A percentile compares a stretch with the other conserved stretches of the same genome.
Conservation (phyloP, 1,140 invertebrate genomes). For the Drosophila hydei region DNA sequence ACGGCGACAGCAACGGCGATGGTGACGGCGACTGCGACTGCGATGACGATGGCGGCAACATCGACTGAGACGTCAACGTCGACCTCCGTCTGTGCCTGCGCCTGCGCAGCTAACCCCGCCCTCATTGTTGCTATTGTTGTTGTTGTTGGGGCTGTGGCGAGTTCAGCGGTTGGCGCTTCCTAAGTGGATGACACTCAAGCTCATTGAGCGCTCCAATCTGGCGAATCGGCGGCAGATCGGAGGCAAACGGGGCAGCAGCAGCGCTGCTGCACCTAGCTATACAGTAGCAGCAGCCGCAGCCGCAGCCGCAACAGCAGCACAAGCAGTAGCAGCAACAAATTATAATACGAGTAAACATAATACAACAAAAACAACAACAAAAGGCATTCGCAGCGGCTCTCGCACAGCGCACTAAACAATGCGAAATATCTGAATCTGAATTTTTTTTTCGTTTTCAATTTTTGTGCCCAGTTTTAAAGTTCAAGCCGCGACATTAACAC, state of each 20-base stretch:
- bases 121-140: conserved; percentile 33
- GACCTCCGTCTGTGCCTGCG: conserved; percentile 59
- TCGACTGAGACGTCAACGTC: conserved; percentile 46
- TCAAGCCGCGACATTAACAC: conserved; percentile 81
- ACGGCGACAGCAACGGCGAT: conserved; percentile 1
- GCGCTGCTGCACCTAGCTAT: conserved; percentile 68
- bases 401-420: conserved; percentile 74
- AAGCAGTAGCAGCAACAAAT: conserved; percentile 45
- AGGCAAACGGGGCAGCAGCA: conserved; percentile 20
- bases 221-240: conserved; percentile 29
- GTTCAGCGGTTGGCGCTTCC: conserved; percentile 81
- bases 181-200: conserved; percentile 82
- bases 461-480: conserved; percentile 75
- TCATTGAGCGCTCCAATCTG: conserved; percentile 76
- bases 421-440: conserved; percentile 67
- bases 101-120: conserved; percentile 36
- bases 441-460: conserved; percentile 69
- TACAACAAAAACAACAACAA: conserved; percentile 58
- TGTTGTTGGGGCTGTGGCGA: conserved; percentile 61
- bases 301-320: conserved; percentile 47
- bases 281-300: conserved; percentile 34
- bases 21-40: conserved; percentile 1
- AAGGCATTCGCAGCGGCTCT: conserved; percentile 34
- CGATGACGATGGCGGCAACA: conserved; percentile 37
- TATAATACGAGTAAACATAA: conserved; percentile 70